Percentiles rank a stretch among this genome's conserved stretches.
Evolutionary conservation across 2,888 invertebrate species (phyloP).

Genomic region (Trichogramma dendrolimi): DNA sequence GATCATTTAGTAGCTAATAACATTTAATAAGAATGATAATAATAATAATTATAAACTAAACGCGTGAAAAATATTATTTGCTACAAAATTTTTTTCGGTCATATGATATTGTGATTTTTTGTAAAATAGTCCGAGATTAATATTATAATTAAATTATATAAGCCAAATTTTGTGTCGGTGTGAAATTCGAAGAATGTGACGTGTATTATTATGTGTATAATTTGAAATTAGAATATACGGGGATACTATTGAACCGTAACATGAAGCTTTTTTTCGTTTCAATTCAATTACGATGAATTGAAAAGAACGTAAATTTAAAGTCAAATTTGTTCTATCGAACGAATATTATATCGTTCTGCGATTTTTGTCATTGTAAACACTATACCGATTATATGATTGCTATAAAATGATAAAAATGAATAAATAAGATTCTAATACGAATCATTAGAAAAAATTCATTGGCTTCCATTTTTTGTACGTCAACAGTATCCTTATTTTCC

Average conservation of each 20-base stretch:
- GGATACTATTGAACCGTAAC: slow-evolving; percentile 41
- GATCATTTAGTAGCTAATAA: slow-evolving; percentile 27
- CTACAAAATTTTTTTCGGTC: slow-evolving; percentile 12
- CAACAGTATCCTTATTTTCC: no score
- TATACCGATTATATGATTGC: slow-evolving; percentile 52
- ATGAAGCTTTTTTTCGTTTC: slow-evolving; percentile 10
- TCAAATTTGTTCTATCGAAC: slow-evolving; percentile 48
- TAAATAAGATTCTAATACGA: slow-evolving; percentile 50
- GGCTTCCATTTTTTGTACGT: slow-evolving; percentile 41
- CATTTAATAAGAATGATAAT: not conserved
- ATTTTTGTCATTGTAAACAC: slow-evolving; percentile 42
- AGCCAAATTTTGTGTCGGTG: slow-evolving; percentile 35
- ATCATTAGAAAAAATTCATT: slow-evolving; percentile 33
- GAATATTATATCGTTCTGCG: slow-evolving; percentile 24
- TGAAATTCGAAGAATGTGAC: slow-evolving; percentile 18
- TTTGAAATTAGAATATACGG: slow-evolving; percentile 31
- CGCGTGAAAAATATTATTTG: slow-evolving; percentile 23
- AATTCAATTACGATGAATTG: slow-evolving; percentile 4
- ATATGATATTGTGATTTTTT: slow-evolving; percentile 36
- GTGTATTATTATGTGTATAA: slow-evolving; percentile 38
- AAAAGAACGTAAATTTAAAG: slow-evolving; percentile 31
- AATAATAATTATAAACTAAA: slow-evolving; percentile 17
- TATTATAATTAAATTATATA: slow-evolving; percentile 14
- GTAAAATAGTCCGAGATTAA: slow-evolving; percentile 47
- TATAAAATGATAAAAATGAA: slow-evolving; percentile 43